A percentile compares a stretch with the other conserved stretches of the same genome.
Evolutionary conservation across 2,888 invertebrate genomes (phyloP).

Genomic region (Poecilus cupreus): DNA sequence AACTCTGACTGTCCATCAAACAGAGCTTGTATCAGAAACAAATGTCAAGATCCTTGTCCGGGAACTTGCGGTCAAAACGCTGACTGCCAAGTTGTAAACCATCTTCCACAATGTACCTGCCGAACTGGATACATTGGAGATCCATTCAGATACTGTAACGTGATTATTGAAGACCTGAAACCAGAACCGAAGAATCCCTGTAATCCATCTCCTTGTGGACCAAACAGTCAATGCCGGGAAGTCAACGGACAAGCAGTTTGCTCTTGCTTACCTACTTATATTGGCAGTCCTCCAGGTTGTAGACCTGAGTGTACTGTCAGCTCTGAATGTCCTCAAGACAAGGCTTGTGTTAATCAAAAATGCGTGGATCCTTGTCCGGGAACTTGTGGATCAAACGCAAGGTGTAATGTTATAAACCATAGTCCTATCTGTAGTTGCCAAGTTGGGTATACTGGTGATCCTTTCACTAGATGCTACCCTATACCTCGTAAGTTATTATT

Average conservation of each 20-base stretch:
- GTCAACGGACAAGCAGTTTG: constrained; percentile 84
- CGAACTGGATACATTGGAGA: constrained; percentile 79
- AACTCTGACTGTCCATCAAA: constrained; percentile 81
- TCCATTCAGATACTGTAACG: constrained; percentile 75
- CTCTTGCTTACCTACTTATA: constrained; percentile 82
- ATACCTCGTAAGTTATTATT: constrained; percentile 68
- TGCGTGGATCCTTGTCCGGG: constrained; percentile 89
- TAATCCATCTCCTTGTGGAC: constrained; percentile 86
- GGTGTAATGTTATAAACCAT: constrained; percentile 87
- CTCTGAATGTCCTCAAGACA: constrained; percentile 85
- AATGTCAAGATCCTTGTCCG: constrained; percentile 79
- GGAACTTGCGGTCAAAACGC: constrained; percentile 80
- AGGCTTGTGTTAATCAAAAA: constrained; percentile 88
- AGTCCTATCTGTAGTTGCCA: constrained; percentile 89
- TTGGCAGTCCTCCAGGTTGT: constrained; percentile 88
- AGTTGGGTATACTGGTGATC: constrained; percentile 84
- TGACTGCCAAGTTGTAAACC: constrained; percentile 79
- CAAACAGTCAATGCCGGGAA: constrained; percentile 85
- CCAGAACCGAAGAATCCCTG: constrained; percentile 78
- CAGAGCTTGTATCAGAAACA: constrained; percentile 79
- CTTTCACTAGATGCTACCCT: constrained; percentile 84
- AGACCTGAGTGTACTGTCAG: constrained; percentile 89
- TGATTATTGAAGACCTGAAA: constrained; percentile 67
- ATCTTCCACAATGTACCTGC: constrained; percentile 79
- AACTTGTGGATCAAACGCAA: constrained; percentile 85